Conservation (phyloP, 1,140 invertebrate genomes). For the Zaprionus kolodkinae region DNA sequence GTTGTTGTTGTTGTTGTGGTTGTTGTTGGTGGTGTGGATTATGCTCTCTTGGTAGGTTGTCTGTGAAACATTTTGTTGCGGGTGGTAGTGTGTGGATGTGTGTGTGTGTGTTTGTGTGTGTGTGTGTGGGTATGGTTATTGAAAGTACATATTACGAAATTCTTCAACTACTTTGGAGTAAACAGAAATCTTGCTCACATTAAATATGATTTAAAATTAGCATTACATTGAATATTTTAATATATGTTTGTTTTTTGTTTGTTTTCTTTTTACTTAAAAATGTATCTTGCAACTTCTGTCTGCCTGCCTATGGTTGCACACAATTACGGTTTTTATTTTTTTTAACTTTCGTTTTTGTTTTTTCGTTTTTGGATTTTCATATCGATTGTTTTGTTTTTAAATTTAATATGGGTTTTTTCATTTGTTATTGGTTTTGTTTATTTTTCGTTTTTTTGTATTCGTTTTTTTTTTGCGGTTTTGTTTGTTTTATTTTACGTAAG, state of each 20-base stretch:
- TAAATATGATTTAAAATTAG: constrained; percentile 74
- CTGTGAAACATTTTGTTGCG: constrained; percentile 47
- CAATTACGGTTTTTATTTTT: constrained; percentile 47
- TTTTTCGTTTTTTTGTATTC: constrained; percentile 23
- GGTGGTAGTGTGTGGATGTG: constrained; percentile 19
- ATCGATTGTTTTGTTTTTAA: constrained; percentile 30
- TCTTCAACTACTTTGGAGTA: constrained; percentile 60
- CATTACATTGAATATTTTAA: constrained; percentile 67
- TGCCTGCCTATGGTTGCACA: constrained; percentile 69
- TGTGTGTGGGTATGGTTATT: constrained; percentile 46
- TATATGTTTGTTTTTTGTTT: not conserved
- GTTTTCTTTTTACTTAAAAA: constrained; percentile 73
- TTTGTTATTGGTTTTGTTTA: constrained; percentile 27
- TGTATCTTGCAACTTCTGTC: constrained; percentile 47
- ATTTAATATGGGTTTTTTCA: constrained; percentile 62
- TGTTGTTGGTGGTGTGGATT: constrained; percentile 78
- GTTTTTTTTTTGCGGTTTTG: constrained; percentile 30
- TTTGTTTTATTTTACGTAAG: constrained; percentile 26
- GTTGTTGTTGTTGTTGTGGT: constrained; percentile 40
- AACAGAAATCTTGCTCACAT: constrained; percentile 61
- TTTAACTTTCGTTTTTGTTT: constrained; percentile 23
- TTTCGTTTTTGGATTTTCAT: constrained; percentile 28
- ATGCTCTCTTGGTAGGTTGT: constrained; percentile 72
- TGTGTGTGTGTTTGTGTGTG: constrained; percentile 11
- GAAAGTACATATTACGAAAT: constrained; percentile 47